Evolutionary conservation across 2,797 vertebrate species (phyloP).

Genomic region (Staurois parvus): DNA sequence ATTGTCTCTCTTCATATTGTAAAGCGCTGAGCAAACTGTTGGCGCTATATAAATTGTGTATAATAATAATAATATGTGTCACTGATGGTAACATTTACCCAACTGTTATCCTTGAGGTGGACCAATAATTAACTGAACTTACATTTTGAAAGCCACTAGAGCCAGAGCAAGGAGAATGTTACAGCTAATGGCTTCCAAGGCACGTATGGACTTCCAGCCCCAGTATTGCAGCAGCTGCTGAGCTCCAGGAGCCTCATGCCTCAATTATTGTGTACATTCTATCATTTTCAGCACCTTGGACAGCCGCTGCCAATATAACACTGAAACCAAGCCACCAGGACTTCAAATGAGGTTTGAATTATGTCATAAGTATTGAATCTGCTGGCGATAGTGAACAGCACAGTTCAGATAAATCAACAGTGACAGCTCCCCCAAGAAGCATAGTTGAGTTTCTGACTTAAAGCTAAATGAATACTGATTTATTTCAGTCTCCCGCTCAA

Average conservation of each 20-base stretch:
- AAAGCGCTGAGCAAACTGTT: too few relatives aligned
- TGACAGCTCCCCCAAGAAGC: constrained; percentile 49
- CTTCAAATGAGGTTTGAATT: constrained; percentile 49
- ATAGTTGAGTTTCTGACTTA: constrained; percentile 14
- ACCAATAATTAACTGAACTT: neutral
- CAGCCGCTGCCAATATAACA: constrained; percentile 44
- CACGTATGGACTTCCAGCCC: neutral
- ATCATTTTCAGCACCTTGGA: constrained; percentile 43
- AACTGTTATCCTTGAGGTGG: neutral
- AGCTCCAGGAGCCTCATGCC: constrained; percentile 5
- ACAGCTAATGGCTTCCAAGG: neutral
- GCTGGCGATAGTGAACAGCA: constrained; percentile 62
- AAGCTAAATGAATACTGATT: constrained; percentile 51
- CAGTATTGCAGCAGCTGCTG: neutral
- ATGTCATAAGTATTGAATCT: constrained; percentile 60
- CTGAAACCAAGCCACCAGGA: constrained; percentile 31
- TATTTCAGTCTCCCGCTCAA: constrained; percentile 16
- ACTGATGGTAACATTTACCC: too few relatives aligned
- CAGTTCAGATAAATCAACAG: constrained; percentile 62
- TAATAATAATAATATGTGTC: too few relatives aligned
- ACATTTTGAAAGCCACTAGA: neutral
- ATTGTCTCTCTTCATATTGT: too few relatives aligned
- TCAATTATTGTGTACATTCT: neutral
- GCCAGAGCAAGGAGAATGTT: neutral
- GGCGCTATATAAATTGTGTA: too few relatives aligned